Base-by-base conservation (phyloP, 1,140 invertebrate genomes). In the Eurytemora carolleeae region DNA sequence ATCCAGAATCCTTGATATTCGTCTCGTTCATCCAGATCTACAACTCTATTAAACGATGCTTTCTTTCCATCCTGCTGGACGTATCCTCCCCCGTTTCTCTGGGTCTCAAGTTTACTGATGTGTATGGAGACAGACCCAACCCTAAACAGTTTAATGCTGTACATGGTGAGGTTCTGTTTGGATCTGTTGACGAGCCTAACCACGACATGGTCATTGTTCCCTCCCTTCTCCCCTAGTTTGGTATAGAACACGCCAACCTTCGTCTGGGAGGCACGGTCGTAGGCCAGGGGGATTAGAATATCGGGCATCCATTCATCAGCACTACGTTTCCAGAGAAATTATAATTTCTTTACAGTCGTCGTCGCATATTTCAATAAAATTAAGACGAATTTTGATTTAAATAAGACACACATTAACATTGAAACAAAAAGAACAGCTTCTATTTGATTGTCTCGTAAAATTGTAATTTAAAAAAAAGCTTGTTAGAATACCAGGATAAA, bases 191-290 rank as follows among this genome's bases (percentile, higher is more conserved):
- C 24, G 22, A 62, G 20, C 20, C 60, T 19, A 24, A 62, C 55
- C 17, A 56, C 57, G 20, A 62, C 20, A 21, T 62, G 60, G 20
- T 62, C 60, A 22, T 62, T 62, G 24, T 62, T 62, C 19, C 24
- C 24, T 17, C 24, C 20, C n/a, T 21, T 17, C 2, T 53, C 57
- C 17, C 22, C 54, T 3, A 62, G 54, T 22, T 62, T 62, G 7
- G 60, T 44, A 24, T 62, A 62, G 20, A 62, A 62, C 3, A 62
- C 55, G 17, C 53, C 53, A 25, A 62, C 60, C 54, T 62, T 62
- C 1, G 60, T 53, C 7, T 53, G 52, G 20, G 44, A 55, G 1
- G 60, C 60, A 24, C 60, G 2, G 22, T 62, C 60, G 7, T 56
- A 24, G 15, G 60, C 23, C 12, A 62, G 24, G 22, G 60, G 60